Conservation (phyloP, 2,888 invertebrate genomes). For the Cheilosia impressa region DNA sequence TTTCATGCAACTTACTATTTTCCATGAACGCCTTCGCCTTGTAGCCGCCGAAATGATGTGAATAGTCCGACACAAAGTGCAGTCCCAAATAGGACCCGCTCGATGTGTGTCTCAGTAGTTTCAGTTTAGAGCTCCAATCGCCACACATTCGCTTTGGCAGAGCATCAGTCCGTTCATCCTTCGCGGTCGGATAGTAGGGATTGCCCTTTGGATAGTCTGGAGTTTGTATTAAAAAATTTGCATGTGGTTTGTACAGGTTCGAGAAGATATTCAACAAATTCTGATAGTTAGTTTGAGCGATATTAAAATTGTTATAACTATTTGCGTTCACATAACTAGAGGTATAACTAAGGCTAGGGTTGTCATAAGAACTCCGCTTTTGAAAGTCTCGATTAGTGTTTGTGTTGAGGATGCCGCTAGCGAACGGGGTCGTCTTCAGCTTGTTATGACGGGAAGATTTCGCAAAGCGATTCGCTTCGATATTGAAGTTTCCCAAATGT, state of each 20-base stretch:
- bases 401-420: conserved; percentile 56
- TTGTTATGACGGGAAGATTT: conserved; percentile 77
- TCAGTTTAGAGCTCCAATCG: conserved; percentile 91
- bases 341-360: conserved; percentile 74
- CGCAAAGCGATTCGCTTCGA: conserved; percentile 67
- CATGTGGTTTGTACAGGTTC: conserved; percentile 78
- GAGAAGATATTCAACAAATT: conserved; percentile 79
- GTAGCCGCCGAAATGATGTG: conserved; percentile 90
- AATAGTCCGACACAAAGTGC: conserved; percentile 90
- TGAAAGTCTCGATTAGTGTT: conserved; percentile 72
- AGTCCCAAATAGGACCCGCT: conserved; percentile 86
- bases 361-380: conserved; percentile 75
- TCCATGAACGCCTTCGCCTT: conserved; percentile 89
- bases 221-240: conserved; percentile 80
- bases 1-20: conserved; percentile 86
- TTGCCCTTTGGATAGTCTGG: conserved; percentile 80
- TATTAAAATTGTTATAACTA: conserved; percentile 78
- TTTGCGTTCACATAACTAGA: conserved; percentile 76
- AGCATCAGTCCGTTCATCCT: conserved; percentile 63
- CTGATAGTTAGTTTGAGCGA: conserved; percentile 79
- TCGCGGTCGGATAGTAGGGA: conserved; percentile 76
- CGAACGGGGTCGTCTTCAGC: conserved; percentile 51
- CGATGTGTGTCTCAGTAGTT: conserved; percentile 88
- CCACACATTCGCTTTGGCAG: conserved; percentile 87
- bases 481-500: conserved; percentile 72